Evolutionary conservation across 2,113 vertebrate species (phyloP).

Genomic region (Epinephelus moara): DNA sequence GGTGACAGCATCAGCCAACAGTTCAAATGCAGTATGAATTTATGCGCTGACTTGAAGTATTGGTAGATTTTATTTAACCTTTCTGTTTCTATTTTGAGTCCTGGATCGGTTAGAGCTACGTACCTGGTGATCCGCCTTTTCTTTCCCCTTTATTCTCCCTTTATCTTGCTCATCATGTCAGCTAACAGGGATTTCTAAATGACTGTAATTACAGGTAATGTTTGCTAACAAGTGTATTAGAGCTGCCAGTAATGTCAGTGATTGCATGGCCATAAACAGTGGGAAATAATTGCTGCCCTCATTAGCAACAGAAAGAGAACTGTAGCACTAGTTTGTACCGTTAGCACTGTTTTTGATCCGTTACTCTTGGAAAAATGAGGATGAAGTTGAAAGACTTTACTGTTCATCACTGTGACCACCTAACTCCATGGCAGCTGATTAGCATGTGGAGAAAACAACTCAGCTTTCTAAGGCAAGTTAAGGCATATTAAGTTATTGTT

Average conservation of each 20-base stretch:
- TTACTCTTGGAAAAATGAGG: slow-evolving; percentile 27
- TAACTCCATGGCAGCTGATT: slow-evolving; percentile 68
- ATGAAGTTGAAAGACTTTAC: slow-evolving; percentile 42
- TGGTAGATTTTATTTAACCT: neutral
- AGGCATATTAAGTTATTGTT: slow-evolving; percentile 65
- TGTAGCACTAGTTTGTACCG: slow-evolving; percentile 5
- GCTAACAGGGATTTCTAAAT: slow-evolving; percentile 37
- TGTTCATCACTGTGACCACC: slow-evolving; percentile 48
- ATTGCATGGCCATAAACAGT: slow-evolving; percentile 23
- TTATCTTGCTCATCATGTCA: slow-evolving; percentile 20
- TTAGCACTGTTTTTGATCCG: slow-evolving; percentile 29
- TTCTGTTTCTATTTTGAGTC: neutral
- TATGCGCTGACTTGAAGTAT: neutral
- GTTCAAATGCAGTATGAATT: slow-evolving; percentile 4
- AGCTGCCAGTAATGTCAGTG: slow-evolving; percentile 31
- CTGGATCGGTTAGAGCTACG: neutral
- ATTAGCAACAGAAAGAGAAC: slow-evolving; percentile 12
- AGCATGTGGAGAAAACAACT: slow-evolving; percentile 71
- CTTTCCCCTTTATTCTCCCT: neutral
- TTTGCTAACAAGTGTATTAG: slow-evolving; percentile 48
- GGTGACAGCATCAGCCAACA: slow-evolving; percentile 22
- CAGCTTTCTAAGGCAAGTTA: slow-evolving; percentile 48
- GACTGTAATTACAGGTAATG: slow-evolving; percentile 43
- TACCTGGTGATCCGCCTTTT: neutral
- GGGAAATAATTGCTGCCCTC: slow-evolving; percentile 49